Conservation (phyloP, 2,797 vertebrate genomes). For the Gallinago solitaria region DNA sequence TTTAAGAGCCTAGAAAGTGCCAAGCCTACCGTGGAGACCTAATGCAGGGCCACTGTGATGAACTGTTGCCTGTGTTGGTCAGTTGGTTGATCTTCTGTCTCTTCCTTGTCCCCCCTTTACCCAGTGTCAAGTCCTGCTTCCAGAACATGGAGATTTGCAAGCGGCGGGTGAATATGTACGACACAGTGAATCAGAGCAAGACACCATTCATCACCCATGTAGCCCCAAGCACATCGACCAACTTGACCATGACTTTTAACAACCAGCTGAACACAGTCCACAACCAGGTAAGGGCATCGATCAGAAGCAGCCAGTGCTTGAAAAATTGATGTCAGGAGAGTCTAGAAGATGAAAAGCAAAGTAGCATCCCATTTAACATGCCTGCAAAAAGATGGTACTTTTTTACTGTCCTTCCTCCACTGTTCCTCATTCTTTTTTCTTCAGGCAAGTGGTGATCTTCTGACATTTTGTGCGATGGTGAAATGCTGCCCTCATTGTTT, state of each 20-base stretch:
- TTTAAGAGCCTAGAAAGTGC: background rate
- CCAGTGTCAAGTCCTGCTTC: constrained; percentile 98
- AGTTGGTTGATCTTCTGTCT: background rate
- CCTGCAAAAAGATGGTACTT: background rate
- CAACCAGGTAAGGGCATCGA: constrained; percentile 82
- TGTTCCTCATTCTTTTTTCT: background rate
- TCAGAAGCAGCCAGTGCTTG: background rate
- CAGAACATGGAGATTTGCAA: constrained; percentile 99
- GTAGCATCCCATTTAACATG: background rate
- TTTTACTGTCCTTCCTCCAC: background rate
- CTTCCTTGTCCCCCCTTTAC: background rate
- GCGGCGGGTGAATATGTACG: constrained; percentile 96
- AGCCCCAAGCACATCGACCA: constrained; percentile 97
- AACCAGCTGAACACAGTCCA: constrained; percentile 99
- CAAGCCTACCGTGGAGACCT: background rate
- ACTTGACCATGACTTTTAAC: constrained; percentile 99
- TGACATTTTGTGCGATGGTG: background rate
- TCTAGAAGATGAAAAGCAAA: background rate
- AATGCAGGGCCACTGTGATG: background rate
- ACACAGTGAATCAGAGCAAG: constrained; percentile 99
- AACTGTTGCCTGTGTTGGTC: background rate
- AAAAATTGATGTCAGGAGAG: background rate
- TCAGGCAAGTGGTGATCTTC: background rate
- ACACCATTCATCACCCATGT: constrained; percentile 98
- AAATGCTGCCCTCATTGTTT: background rate